phyloP scores from a whole-genome alignment of 2,888 invertebrate species.

The Pandemis corylana region DNA sequence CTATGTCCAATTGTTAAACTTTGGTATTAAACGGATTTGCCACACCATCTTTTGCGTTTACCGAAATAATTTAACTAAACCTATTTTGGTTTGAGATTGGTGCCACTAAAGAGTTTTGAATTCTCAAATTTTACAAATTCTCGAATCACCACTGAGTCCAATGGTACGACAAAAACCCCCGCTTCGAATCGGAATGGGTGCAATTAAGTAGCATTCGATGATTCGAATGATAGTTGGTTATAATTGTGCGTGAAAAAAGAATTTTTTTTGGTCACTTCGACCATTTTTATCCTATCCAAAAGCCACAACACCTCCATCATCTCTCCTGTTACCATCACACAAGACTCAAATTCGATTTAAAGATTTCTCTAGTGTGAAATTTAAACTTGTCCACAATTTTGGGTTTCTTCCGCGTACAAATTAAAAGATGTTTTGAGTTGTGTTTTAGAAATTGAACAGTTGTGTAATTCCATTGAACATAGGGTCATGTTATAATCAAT shows the following conservation, averaged over 20 bases:
- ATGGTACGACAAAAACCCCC: slow-evolving; percentile 53
- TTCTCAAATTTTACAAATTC: slow-evolving; percentile 29
- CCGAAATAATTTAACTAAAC: slow-evolving; percentile 17
- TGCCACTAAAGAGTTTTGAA: slow-evolving; percentile 22
- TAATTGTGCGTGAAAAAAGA: slow-evolving; percentile 68
- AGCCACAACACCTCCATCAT: background rate
- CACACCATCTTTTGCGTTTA: slow-evolving; percentile 8
- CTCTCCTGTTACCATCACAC: background rate
- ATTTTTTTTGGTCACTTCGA: slow-evolving; percentile 50
- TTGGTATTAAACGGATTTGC: slow-evolving; percentile 21
- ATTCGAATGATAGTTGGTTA: slow-evolving; percentile 54
- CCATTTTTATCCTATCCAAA: background rate
- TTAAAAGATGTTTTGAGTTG: slow-evolving; percentile 40
- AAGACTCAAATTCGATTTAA: slow-evolving; percentile 13
- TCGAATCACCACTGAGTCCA: slow-evolving; percentile 44
- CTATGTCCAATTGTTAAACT: slow-evolving; percentile 31
- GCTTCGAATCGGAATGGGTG: slow-evolving; percentile 57
- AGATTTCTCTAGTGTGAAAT: background rate
- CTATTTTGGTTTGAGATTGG: background rate
- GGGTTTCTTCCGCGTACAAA: slow-evolving; percentile 32
- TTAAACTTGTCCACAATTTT: slow-evolving; percentile 17
- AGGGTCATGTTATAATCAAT: slow-evolving; percentile 61
- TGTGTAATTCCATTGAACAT: slow-evolving; percentile 54
- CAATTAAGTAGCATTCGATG: slow-evolving; percentile 70
- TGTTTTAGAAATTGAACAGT: slow-evolving; percentile 60